Conservation (phyloP, 1,140 invertebrate species). For the Onthophagus taurus region DNA sequence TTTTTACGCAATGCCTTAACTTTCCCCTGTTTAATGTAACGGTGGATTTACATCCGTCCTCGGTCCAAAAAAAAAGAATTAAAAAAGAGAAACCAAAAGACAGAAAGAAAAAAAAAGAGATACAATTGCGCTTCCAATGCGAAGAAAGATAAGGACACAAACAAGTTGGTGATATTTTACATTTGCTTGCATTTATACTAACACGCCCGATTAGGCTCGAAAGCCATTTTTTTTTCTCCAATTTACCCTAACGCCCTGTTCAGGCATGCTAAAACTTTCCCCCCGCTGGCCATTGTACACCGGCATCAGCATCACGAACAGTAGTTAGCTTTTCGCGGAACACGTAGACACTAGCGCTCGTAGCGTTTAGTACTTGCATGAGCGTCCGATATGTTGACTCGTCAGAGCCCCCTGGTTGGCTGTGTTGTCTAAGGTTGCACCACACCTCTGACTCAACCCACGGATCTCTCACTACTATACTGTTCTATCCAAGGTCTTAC, state of each 20-base stretch:
- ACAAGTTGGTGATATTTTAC: slow-evolving; percentile 36
- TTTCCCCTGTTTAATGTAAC: slow-evolving; percentile 8
- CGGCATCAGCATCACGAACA: slow-evolving; percentile 20
- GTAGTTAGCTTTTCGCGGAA: slow-evolving; percentile 18
- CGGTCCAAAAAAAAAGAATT: not conserved
- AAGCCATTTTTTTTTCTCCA: too few relatives aligned
- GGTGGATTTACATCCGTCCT: slow-evolving; percentile 31
- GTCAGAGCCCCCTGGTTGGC: slow-evolving; percentile 28
- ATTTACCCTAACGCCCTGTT: not conserved
- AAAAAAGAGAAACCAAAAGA: too few relatives aligned
- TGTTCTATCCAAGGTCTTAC: not conserved
- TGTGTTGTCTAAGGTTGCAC: slow-evolving; percentile 38
- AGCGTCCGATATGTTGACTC: slow-evolving; percentile 20
- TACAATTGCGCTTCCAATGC: too few relatives aligned
- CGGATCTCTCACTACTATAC: slow-evolving; percentile 18
- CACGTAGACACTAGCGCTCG: slow-evolving; percentile 21
- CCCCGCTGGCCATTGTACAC: slow-evolving; percentile 17
- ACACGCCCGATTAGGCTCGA: slow-evolving; percentile 2
- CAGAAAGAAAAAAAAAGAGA: too few relatives aligned
- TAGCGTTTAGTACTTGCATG: slow-evolving; percentile 24
- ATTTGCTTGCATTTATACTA: slow-evolving; percentile 24
- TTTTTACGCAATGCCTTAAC: not conserved
- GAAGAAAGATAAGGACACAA: too few relatives aligned
- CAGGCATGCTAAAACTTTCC: not conserved
- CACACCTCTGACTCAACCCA: slow-evolving; percentile 20